A percentile compares a stretch with the other conserved stretches of the same genome.
phyloP scores from a whole-genome alignment of 2,888 invertebrate species.

The Erebia aethiops region DNA sequence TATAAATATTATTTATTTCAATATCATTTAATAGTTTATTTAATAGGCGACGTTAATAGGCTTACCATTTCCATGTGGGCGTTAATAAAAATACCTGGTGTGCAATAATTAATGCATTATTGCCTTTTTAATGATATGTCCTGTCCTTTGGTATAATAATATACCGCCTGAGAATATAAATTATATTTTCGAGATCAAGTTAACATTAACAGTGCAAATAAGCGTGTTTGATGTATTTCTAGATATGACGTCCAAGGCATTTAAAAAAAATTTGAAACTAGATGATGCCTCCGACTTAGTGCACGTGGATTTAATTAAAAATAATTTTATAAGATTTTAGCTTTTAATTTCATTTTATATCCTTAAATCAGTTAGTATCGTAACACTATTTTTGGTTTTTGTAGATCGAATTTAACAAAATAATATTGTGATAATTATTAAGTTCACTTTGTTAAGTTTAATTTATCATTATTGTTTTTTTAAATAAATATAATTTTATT shows the following conservation, averaged over 20 bases:
- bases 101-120: constrained; percentile 15
- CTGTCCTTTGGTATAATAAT: neutral
- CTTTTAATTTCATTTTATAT: too few relatives aligned
- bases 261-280: neutral
- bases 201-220: constrained; percentile 4
- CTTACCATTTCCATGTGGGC: constrained; percentile 9
- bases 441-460: too few relatives aligned
- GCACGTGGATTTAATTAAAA: too few relatives aligned
- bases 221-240: neutral
- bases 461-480: too few relatives aligned
- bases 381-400: too few relatives aligned
- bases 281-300: too few relatives aligned
- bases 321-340: too few relatives aligned
- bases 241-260: too few relatives aligned
- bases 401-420: too few relatives aligned
- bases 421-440: too few relatives aligned
- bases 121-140: constrained; percentile 4
- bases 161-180: neutral
- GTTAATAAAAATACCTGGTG: constrained; percentile 1
- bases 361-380: too few relatives aligned
- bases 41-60: constrained; percentile 8
- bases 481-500: too few relatives aligned
- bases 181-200: constrained; percentile 14
- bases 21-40: constrained; percentile 10
- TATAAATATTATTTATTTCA: neutral